Conservation (phyloP, 2,888 invertebrate species). For the Lasioglossum zephyrum region DNA sequence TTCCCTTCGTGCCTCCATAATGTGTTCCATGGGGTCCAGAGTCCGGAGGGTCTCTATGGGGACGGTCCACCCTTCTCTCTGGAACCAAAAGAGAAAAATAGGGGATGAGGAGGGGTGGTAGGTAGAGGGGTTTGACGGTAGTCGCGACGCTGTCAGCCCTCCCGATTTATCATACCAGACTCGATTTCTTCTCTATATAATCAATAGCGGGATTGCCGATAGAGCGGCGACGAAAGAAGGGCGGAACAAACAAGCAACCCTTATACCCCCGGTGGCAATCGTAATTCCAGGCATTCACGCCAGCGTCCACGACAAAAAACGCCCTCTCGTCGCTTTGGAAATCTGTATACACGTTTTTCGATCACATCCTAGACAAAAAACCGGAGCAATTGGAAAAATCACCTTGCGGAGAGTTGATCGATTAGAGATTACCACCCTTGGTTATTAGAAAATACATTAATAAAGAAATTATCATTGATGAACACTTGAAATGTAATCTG, state of each 20-base stretch:
- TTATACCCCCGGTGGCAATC: constrained; percentile 24
- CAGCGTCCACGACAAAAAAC: not conserved
- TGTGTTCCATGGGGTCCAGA: constrained; percentile 64
- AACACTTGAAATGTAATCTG: too few relatives aligned
- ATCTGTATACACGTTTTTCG: not conserved
- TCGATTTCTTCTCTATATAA: constrained; percentile 81
- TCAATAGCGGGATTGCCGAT: constrained; percentile 77
- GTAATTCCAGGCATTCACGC: constrained; percentile 50
- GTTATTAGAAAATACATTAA: not conserved
- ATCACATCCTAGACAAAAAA: not conserved
- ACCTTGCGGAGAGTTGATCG: not conserved
- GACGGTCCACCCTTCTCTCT: constrained; percentile 74
- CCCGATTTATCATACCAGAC: constrained; percentile 83
- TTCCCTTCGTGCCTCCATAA: constrained; percentile 64
- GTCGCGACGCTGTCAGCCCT: constrained; percentile 77
- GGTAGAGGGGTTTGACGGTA: constrained; percentile 48
- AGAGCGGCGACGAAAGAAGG: constrained; percentile 48
- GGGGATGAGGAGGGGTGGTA: constrained; percentile 16
- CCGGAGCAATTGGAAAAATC: not conserved
- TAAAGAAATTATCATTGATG: too few relatives aligned
- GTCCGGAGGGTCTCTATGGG: constrained; percentile 64
- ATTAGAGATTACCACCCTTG: not conserved
- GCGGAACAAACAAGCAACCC: constrained; percentile 63
- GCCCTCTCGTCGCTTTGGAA: not conserved
- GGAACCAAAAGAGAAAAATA: constrained; percentile 25